Evolutionary conservation across 2,797 vertebrate genomes (phyloP).

Genomic region (Erethizon dorsatum): DNA sequence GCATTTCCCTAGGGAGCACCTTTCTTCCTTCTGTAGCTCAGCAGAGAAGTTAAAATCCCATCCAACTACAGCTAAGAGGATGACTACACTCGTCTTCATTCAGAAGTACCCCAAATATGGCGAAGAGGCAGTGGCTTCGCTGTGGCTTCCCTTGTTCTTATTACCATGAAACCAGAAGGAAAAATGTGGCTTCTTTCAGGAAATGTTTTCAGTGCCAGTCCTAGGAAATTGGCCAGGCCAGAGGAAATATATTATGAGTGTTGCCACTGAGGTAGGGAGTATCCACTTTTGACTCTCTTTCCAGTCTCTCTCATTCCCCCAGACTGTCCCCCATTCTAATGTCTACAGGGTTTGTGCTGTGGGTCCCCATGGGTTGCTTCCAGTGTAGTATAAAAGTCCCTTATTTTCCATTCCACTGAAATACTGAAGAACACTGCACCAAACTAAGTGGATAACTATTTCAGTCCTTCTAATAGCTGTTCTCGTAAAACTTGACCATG

Average conservation of each 20-base stretch:
- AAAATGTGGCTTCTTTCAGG: not conserved
- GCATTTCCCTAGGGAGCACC: not conserved
- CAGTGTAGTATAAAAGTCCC: not conserved
- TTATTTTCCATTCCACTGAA: not conserved
- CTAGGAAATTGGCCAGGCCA: slow-evolving; percentile 3
- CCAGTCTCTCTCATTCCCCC: not conserved
- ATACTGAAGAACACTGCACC: slow-evolving; percentile 34
- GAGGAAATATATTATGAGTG: slow-evolving; percentile 26
- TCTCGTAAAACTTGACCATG: slow-evolving; percentile 18
- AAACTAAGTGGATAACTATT: slow-evolving; percentile 1
- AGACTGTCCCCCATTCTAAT: slow-evolving; percentile 26
- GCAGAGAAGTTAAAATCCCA: not conserved
- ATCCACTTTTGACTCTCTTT: not conserved
- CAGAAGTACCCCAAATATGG: not conserved
- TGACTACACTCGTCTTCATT: not conserved
- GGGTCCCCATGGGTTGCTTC: not conserved
- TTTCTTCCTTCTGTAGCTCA: not conserved
- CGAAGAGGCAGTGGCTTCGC: not conserved
- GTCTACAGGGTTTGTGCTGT: not conserved
- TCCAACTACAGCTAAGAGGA: not conserved
- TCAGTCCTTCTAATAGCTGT: not conserved
- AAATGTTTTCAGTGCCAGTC: slow-evolving; percentile 36
- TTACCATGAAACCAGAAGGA: slow-evolving; percentile 50
- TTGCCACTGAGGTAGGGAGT: not conserved
- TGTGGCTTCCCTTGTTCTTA: not conserved